Conservation (phyloP, 1,140 invertebrate species). For the Bradysia coprophila region DNA sequence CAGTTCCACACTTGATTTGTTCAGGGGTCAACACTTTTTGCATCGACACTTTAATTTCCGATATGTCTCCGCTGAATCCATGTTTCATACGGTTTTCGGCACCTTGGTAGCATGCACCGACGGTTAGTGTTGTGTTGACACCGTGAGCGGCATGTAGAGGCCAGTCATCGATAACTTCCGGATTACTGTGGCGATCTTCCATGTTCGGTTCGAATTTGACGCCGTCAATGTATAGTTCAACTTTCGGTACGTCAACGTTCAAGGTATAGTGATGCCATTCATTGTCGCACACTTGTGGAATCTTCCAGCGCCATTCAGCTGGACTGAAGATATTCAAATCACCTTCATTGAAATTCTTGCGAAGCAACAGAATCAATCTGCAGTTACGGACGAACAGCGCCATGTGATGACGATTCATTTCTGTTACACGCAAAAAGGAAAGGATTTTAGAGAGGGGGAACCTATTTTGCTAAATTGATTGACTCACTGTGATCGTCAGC, state of each 20-base stretch:
- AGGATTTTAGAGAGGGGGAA: not conserved
- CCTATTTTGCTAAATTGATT: not conserved
- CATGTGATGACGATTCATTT: constrained; percentile 98
- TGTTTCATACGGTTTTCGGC: constrained; percentile 21
- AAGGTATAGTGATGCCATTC: constrained; percentile 98
- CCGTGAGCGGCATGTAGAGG: constrained; percentile 91
- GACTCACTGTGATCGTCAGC: constrained; percentile 89
- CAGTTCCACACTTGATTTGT: constrained; percentile 18
- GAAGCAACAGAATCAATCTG: constrained; percentile 77
- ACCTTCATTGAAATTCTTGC: constrained; percentile 81
- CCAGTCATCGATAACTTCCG: constrained; percentile 98
- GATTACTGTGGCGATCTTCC: constrained; percentile 41
- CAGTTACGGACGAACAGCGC: constrained; percentile 93
- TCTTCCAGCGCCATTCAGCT: constrained; percentile 94
- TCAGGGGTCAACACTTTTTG: constrained; percentile 10
- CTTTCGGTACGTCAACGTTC: constrained; percentile 77
- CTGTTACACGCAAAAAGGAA: constrained; percentile 35
- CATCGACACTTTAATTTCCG: constrained; percentile 15
- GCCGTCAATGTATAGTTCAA: constrained; percentile 80
- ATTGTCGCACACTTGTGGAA: constrained; percentile 85
- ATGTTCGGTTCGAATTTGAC: constrained; percentile 56
- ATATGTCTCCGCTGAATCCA: constrained; percentile 21
- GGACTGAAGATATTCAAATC: constrained; percentile 91
- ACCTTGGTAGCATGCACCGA: constrained; percentile 97
- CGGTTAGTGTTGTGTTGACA: constrained; percentile 80